Conservation (phyloP, 1,140 invertebrate species). For the Cepaea nemoralis region DNA sequence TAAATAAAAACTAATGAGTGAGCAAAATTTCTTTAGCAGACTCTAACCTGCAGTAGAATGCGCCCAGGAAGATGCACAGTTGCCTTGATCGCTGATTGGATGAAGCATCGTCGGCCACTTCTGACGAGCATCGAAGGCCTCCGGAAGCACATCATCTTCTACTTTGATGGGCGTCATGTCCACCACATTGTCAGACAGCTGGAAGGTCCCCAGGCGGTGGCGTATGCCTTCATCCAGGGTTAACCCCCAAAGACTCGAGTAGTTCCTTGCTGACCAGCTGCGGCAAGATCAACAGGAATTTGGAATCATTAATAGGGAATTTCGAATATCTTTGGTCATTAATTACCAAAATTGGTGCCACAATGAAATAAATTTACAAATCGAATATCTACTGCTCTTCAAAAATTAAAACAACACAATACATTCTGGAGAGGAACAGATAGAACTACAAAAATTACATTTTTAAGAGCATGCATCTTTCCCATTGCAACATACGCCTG, state of each 20-base stretch:
- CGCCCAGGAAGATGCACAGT: conserved; percentile 93
- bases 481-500: too few species aligned
- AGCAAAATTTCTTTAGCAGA: too few species aligned
- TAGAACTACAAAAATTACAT: too few species aligned
- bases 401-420: too few species aligned
- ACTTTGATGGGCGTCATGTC: conserved; percentile 74
- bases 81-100: conserved; percentile 86
- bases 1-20: too few species aligned
- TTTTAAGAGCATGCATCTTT: too few species aligned
- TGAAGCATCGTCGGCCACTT: conserved; percentile 83
- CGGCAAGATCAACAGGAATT: neutral
- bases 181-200: conserved; percentile 65
- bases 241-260: conserved; percentile 86
- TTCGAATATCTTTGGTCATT: too few species aligned
- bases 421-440: too few species aligned
- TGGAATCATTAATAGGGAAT: too few species aligned
- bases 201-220: conserved; percentile 80
- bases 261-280: conserved; percentile 85
- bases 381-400: too few species aligned
- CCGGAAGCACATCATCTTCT: conserved; percentile 58
- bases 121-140: conserved; percentile 81
- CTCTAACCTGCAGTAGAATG: conserved; percentile 81
- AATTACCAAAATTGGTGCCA: too few species aligned
- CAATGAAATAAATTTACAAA: too few species aligned
- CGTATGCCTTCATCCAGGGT: conserved; percentile 85